Conservation (phyloP, 2,888 invertebrate species). For the Lochmaea crataegi region DNA sequence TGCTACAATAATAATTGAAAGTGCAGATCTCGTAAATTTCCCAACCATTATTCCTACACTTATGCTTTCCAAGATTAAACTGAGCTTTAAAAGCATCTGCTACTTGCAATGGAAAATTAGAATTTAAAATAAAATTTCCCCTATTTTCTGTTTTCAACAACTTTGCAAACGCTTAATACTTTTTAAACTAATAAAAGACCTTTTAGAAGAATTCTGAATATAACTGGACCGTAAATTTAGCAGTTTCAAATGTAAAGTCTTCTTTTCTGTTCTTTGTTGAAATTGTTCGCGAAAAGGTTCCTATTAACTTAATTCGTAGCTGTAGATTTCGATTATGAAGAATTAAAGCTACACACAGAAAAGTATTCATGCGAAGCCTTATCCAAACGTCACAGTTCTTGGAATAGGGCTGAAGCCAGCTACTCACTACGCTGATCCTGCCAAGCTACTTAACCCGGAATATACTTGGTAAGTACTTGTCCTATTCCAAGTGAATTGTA, state of each 20-base stretch:
- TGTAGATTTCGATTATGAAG: not conserved
- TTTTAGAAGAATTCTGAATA: slow-evolving; percentile 10
- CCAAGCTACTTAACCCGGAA: too few relatives aligned
- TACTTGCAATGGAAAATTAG: slow-evolving; percentile 18
- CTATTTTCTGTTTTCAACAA: slow-evolving; percentile 15
- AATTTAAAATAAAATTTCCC: slow-evolving; percentile 22
- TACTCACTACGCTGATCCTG: too few relatives aligned
- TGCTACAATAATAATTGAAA: slow-evolving; percentile 2
- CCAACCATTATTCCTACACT: slow-evolving; percentile 14
- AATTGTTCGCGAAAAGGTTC: not conserved
- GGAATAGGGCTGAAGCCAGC: too few relatives aligned
- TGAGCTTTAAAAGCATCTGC: slow-evolving; percentile 22
- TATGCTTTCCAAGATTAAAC: slow-evolving; percentile 19
- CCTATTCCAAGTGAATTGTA: too few relatives aligned
- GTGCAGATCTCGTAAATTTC: slow-evolving; percentile 15
- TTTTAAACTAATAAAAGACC: slow-evolving; percentile 25
- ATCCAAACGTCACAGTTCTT: not conserved
- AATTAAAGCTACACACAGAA: not conserved
- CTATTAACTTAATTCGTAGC: not conserved
- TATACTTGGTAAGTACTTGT: too few relatives aligned
- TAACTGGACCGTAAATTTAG: slow-evolving; percentile 18
- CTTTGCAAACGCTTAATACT: slow-evolving; percentile 14
- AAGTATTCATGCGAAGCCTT: not conserved
- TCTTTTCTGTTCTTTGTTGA: slow-evolving; percentile 5
- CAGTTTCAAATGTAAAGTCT: slow-evolving; percentile 5